Evolutionary conservation across 2,888 invertebrate species (phyloP).

Genomic region (Synergus laeviventris): DNA sequence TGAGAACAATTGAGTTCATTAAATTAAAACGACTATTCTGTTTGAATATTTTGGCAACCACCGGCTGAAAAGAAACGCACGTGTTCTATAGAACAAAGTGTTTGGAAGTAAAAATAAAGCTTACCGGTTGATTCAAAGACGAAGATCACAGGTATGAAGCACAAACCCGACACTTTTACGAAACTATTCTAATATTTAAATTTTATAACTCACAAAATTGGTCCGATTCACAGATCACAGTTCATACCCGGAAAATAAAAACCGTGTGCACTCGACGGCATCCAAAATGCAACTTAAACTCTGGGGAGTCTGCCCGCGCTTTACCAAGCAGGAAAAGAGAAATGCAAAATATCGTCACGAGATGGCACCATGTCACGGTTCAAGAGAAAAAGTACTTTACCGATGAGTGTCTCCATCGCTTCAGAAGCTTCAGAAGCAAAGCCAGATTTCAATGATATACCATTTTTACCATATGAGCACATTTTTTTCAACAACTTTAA

Average conservation of each 20-base stretch:
- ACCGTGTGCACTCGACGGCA: constrained; percentile 74
- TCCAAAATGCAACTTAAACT: constrained; percentile 75
- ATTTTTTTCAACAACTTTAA: no score
- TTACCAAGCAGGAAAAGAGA: constrained; percentile 57
- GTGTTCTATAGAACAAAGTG: background rate
- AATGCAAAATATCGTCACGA: background rate
- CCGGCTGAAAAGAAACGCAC: constrained; percentile 27
- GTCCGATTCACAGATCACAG: constrained; percentile 14
- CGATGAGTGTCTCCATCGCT: no score
- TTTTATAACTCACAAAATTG: constrained; percentile 4
- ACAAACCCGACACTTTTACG: background rate
- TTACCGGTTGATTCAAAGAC: background rate
- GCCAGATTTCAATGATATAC: no score
- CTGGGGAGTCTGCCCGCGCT: constrained; percentile 64
- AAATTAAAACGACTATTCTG: background rate
- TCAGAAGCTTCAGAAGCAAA: no score
- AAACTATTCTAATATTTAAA: constrained; percentile 10
- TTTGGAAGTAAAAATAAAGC: background rate
- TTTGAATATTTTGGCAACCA: background rate
- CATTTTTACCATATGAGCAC: no score
- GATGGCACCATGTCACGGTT: background rate
- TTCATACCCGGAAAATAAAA: constrained; percentile 55
- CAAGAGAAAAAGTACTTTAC: no score
- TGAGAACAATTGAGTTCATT: background rate
- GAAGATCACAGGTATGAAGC: background rate